A percentile compares a stretch with the other conserved stretches of the same genome.
These are phyloP conservation scores for Ormyrus pomaceus DNA, from an alignment of 2,888 invertebrate species.

Conservation along the genomic window DNA sequence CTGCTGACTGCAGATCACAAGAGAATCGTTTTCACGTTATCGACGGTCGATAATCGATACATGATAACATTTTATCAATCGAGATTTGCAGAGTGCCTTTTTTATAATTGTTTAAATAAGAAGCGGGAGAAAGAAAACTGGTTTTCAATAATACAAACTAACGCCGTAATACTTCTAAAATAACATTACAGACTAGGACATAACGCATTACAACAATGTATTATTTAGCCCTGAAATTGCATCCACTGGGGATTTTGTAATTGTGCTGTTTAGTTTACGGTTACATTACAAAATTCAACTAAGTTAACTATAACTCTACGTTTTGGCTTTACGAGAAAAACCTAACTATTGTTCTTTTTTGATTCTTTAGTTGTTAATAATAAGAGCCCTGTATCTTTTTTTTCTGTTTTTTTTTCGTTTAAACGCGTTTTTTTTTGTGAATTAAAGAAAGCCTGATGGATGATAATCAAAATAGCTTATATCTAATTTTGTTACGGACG, in stretches of 20 bases:
- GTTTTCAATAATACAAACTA: conserved; percentile 11
- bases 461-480: neutral
- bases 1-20: conserved; percentile 33
- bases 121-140: too few relatives aligned
- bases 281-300: conserved; percentile 12
- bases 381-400: neutral
- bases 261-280: neutral
- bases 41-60: conserved; percentile 32
- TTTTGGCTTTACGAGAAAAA: conserved; percentile 41
- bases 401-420: too few relatives aligned
- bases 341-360: conserved; percentile 18
- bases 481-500: neutral
- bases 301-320: conserved; percentile 13
- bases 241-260: conserved; percentile 11
- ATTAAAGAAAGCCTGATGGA: too few relatives aligned
- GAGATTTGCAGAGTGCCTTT: neutral
- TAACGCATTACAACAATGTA: conserved; percentile 16
- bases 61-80: neutral
- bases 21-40: conserved; percentile 10
- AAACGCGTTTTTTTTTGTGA: too few relatives aligned
- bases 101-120: neutral
- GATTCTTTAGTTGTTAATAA: neutral
- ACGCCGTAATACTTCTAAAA: conserved; percentile 9
- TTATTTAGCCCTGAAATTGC: conserved; percentile 38
- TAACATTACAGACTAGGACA: conserved; percentile 49